Evolutionary conservation across 2,797 vertebrate species (phyloP).

Genomic region (Gadopsis marmoratus): DNA sequence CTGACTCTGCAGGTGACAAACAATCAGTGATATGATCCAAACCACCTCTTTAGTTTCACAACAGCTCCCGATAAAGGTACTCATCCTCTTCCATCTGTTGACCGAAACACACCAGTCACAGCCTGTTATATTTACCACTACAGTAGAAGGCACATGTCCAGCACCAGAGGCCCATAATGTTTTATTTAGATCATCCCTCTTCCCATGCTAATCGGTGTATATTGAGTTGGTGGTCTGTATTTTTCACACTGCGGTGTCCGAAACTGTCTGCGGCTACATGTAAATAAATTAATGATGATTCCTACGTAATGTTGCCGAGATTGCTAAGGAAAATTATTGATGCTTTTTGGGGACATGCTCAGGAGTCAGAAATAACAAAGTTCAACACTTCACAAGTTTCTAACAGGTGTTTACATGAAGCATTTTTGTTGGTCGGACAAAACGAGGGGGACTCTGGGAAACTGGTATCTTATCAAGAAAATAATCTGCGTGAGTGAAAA

Average conservation of each 20-base stretch:
- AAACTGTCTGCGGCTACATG: neutral
- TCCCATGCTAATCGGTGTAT: slow-evolving; percentile 56
- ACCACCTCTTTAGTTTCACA: slow-evolving; percentile 17
- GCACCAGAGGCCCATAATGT: slow-evolving; percentile 11
- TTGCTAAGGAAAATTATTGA: neutral
- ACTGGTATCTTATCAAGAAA: neutral
- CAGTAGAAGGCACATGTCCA: neutral
- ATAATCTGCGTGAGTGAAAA: neutral
- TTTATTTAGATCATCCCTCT: slow-evolving; percentile 8
- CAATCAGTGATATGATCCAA: neutral
- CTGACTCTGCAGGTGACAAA: neutral
- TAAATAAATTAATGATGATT: neutral
- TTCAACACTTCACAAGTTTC: neutral
- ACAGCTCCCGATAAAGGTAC: slow-evolving; percentile 5
- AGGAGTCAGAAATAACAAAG: neutral
- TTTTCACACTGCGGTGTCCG: neutral
- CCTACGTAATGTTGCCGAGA: neutral
- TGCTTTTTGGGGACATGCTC: neutral
- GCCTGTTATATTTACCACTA: slow-evolving; percentile 25
- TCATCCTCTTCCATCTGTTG: slow-evolving; percentile 25
- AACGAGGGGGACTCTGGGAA: neutral
- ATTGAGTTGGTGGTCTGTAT: neutral
- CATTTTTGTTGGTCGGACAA: neutral
- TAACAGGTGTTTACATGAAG: neutral
- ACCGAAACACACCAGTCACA: slow-evolving; percentile 13